A percentile compares a stretch with the other conserved stretches of the same genome.
Evolutionary conservation across 2,888 invertebrate genomes (phyloP).

Genomic region (Hermaeophaga mercurialis): DNA sequence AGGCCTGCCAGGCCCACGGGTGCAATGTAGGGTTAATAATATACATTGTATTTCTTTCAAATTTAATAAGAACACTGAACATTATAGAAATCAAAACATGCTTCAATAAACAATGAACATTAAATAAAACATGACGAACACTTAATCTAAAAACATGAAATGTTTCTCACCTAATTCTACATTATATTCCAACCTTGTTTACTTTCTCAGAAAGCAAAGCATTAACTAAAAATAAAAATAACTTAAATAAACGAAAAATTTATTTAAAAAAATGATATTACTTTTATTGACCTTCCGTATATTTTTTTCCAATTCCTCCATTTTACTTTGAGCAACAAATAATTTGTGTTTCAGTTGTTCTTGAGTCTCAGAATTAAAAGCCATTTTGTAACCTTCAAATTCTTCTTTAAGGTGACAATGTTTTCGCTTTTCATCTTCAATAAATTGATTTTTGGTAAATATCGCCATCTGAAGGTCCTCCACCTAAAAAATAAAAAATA

Average conservation of each 20-base stretch:
- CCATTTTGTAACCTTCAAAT: constrained; percentile 47
- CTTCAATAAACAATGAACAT: too few species aligned
- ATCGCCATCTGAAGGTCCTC: constrained; percentile 34
- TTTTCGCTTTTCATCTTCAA: constrained; percentile 43
- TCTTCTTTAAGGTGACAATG: constrained; percentile 44
- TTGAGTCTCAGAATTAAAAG: constrained; percentile 46
- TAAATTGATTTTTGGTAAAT: constrained; percentile 42
- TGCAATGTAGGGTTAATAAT: too few species aligned
- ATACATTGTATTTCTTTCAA: too few species aligned
- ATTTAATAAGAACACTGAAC: too few species aligned
- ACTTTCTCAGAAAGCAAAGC: constrained; percentile 48
- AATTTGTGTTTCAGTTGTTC: constrained; percentile 46
- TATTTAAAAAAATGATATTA: constrained; percentile 35
- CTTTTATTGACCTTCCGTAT: constrained; percentile 52
- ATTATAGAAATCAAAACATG: too few species aligned
- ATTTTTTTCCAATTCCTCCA: constrained; percentile 49
- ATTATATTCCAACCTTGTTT: constrained; percentile 19
- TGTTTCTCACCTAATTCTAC: neutral
- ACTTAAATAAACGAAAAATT: neutral
- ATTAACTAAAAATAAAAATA: constrained; percentile 45
- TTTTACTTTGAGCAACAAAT: constrained; percentile 39
- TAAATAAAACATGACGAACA: too few species aligned
- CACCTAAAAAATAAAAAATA: constrained; percentile 31
- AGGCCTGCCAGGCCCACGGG: too few species aligned
- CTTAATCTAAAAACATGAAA: too few species aligned